Evolutionary conservation across 2,113 vertebrate genomes (phyloP).

Genomic region (Strix uralensis): DNA sequence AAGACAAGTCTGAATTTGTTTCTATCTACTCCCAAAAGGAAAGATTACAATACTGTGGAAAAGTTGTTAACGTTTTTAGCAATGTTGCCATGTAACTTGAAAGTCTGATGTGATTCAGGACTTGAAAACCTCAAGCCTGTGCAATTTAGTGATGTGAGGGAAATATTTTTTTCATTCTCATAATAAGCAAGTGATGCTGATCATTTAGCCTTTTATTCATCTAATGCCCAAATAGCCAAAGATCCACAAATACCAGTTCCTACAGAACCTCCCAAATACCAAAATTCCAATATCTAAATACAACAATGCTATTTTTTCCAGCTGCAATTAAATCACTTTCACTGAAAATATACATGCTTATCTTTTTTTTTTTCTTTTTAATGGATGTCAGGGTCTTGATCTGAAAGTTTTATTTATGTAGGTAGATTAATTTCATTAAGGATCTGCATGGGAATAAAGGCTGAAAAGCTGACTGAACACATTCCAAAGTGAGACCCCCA

Average conservation of each 20-base stretch:
- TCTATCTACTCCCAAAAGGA: neutral
- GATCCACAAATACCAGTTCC: neutral
- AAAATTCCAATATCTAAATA: neutral
- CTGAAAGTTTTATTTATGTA: neutral
- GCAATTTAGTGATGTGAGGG: neutral
- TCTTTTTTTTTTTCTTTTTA: neutral
- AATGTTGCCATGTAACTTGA: neutral
- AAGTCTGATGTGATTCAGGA: neutral
- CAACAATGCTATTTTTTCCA: neutral
- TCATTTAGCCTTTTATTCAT: neutral
- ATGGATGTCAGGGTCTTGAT: neutral
- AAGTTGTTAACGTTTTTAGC: neutral
- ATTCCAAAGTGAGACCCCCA: accelerated
- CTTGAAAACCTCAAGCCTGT: neutral
- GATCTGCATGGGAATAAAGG: neutral
- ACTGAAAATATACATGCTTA: neutral
- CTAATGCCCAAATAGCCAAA: neutral
- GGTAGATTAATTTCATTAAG: neutral
- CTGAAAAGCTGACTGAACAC: neutral
- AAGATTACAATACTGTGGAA: neutral
- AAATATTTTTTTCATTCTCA: neutral
- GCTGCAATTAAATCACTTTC: neutral
- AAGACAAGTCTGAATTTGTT: neutral
- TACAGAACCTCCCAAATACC: neutral
- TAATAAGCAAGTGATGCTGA: neutral